Evolutionary conservation across 2,888 invertebrate genomes (phyloP).

Genomic region (Timema podura): DNA sequence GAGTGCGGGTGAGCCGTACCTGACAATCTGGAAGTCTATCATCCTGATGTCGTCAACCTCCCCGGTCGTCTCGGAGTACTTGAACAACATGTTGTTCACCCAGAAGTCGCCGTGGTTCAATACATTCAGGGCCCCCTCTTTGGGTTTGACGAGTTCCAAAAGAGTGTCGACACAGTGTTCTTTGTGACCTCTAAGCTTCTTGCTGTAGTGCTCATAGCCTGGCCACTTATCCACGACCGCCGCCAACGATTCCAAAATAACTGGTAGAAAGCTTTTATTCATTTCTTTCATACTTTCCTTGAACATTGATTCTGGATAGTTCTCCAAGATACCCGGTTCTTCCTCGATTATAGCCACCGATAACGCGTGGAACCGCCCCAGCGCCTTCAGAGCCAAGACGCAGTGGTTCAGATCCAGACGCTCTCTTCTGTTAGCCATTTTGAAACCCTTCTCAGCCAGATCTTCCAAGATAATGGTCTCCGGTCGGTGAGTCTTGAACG

Average conservation of each 20-base stretch:
- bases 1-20: slow-evolving; percentile 25
- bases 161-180: slow-evolving; percentile 6
- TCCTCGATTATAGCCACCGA: slow-evolving; percentile 16
- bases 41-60: slow-evolving; percentile 24
- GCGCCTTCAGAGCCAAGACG: slow-evolving; percentile 14
- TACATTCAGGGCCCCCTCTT: slow-evolving; percentile 20
- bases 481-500: no score
- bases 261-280: background rate
- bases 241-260: slow-evolving; percentile 16
- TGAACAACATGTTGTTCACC: slow-evolving; percentile 32
- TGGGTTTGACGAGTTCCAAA: slow-evolving; percentile 8
- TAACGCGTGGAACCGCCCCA: slow-evolving; percentile 23
- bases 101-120: slow-evolving; percentile 32
- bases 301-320: slow-evolving; percentile 16
- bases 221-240: slow-evolving; percentile 16
- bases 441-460: slow-evolving; percentile 16
- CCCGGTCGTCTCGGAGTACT: slow-evolving; percentile 13
- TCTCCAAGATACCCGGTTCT: slow-evolving; percentile 15
- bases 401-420: slow-evolving; percentile 21
- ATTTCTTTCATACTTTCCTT: background rate
- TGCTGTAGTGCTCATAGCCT: slow-evolving; percentile 21
- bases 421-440: slow-evolving; percentile 11
- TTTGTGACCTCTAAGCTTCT: slow-evolving; percentile 2
- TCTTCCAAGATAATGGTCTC: slow-evolving; percentile 25
- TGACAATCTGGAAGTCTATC: slow-evolving; percentile 30